Evolutionary conservation across 2,888 invertebrate species (phyloP), one percentile per base, ranked within the genome.

Genomic region (Scelioninae gen. 1): DNA sequence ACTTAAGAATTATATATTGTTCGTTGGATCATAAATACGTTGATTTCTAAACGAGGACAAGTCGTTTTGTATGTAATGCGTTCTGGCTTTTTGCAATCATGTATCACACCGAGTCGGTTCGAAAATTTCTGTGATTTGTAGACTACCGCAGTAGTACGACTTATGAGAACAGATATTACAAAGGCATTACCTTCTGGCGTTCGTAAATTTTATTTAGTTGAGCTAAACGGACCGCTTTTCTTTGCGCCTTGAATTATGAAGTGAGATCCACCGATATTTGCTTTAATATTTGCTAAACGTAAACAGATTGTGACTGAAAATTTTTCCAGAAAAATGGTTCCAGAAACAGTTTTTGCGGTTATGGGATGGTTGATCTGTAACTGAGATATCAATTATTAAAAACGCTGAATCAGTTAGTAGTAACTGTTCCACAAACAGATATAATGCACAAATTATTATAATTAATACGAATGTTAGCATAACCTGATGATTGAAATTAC

Each of bases 1-100:
- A 31, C 62, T 51, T 68, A 58, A 69, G 62, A 76, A 72, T 79
- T 72, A 79, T 83, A 83, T 75, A 83, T 83, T 72, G 76, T 79
- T 45, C 58, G n/a, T 31, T 34, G 58, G 23, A 72, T 62, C 74
- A 65, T 74, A 82, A 68, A 77, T 68, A 80, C 80, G 38, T 40
- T 45, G 31, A 53, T 60, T 66, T 72, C 69, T 72, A 79, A 79
- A 79, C 66, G 72, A 66, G 60, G 49, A 79, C 72, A 65, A 58
- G 72, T 62, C 63, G 62, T 71, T 71, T 77, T 71, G 55, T 53
- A 62, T 58, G 71, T 53, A 68, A 68, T 58, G 58, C 45, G 49
- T 71, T 71, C 49, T 47, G n/a, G 69, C 40, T 78, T 71, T 71
- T 49, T 63, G 56, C 23, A 31, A 60, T 69, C 69, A 6, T 69